These are phyloP conservation scores for Apteryx owenii DNA, from an alignment of 2,113 vertebrate genomes.

Conservation along the genomic window DNA sequence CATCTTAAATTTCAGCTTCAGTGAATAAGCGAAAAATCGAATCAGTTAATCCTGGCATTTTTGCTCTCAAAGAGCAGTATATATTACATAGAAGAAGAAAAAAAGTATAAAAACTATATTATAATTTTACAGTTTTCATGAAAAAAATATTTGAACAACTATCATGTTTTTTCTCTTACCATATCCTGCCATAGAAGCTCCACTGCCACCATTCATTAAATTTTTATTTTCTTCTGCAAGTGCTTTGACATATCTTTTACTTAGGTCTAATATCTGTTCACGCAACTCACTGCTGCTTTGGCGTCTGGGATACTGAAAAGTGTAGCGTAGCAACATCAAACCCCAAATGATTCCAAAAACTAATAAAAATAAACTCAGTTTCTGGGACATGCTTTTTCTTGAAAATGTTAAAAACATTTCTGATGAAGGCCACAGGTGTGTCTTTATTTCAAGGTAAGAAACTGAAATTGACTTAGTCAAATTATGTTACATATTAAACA, in stretches of 20 bases:
- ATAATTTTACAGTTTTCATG: not conserved
- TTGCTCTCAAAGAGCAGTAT: not conserved
- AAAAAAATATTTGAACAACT: not conserved
- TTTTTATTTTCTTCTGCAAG: conserved; percentile 95
- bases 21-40: not conserved
- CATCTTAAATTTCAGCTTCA: not conserved
- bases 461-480: conserved; percentile 16
- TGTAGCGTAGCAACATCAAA: conserved; percentile 93
- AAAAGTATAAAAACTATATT: not conserved
- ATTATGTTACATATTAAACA: conserved; percentile 18
- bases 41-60: not conserved
- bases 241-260: conserved; percentile 94
- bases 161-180: conserved; percentile 80
- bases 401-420: conserved; percentile 89
- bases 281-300: conserved; percentile 93
- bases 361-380: conserved; percentile 91
- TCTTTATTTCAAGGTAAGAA: not conserved
- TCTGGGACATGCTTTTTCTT: conserved; percentile 95
- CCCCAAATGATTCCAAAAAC: conserved; percentile 94
- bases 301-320: conserved; percentile 90
- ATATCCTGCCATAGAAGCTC: conserved; percentile 92
- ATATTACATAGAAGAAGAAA: not conserved
- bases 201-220: conserved; percentile 81
- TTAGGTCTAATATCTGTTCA: conserved; percentile 95
- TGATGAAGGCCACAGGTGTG: conserved; percentile 33